phyloP scores from a whole-genome alignment of 2,888 invertebrate genomes.

The Sepiola atlantica region DNA sequence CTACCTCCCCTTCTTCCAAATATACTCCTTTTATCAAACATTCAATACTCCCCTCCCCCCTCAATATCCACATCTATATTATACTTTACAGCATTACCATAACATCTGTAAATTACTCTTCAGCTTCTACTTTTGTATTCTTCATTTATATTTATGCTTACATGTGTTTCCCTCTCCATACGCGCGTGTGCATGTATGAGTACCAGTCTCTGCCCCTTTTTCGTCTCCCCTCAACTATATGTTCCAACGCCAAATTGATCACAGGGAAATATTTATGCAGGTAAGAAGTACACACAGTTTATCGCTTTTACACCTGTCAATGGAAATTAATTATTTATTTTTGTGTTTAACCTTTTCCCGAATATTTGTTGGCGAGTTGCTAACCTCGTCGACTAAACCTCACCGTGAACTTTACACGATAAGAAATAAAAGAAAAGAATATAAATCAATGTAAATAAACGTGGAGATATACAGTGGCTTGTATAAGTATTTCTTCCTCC shows the following conservation, averaged over 20 bases:
- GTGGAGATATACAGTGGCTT: too few relatives aligned
- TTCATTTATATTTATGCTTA: background rate
- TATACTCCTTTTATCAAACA: background rate
- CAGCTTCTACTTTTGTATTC: background rate
- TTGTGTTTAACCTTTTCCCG: background rate
- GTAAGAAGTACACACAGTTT: background rate
- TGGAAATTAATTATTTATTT: constrained; percentile 24
- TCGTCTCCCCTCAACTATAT: too few relatives aligned
- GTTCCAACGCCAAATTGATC: background rate
- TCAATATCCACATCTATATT: background rate
- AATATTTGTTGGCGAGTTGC: background rate
- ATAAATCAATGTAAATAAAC: too few relatives aligned
- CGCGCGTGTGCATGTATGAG: background rate
- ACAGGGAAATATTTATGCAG: constrained; percentile 13
- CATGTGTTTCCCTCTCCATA: background rate
- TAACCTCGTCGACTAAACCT: background rate
- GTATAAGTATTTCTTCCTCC: too few relatives aligned
- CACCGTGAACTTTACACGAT: background rate
- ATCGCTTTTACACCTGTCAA: background rate
- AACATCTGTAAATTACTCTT: background rate
- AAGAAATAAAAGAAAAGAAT: background rate
- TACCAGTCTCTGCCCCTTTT: background rate
- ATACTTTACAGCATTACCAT: background rate
- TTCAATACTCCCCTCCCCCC: background rate
- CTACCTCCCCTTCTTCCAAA: too few relatives aligned